Conservation (phyloP, 2,888 invertebrate genomes). For the Carpatolechia fugitivella region DNA sequence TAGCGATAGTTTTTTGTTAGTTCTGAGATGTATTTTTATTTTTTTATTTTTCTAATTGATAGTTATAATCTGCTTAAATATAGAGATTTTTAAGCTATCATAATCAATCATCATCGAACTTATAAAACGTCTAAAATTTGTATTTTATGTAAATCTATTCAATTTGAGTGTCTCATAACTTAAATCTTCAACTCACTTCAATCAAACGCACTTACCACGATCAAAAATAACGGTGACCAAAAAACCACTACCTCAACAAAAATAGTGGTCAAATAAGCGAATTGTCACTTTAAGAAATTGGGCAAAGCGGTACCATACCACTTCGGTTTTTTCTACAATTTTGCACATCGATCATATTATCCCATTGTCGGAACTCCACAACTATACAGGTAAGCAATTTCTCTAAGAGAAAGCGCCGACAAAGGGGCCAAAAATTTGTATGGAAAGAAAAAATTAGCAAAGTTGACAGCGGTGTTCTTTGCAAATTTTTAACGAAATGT, state of each 20-base stretch:
- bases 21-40: too few relatives aligned
- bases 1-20: too few relatives aligned
- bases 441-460: conserved; percentile 27
- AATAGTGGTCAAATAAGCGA: not conserved
- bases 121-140: too few relatives aligned
- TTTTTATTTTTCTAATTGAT: too few relatives aligned
- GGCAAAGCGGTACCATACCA: not conserved
- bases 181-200: not conserved
- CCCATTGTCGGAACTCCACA: conserved; percentile 31
- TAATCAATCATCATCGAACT: too few relatives aligned
- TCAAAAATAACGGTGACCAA: not conserved
- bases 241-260: not conserved
- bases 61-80: too few relatives aligned
- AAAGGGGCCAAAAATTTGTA: conserved; percentile 5
- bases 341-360: conserved; percentile 35
- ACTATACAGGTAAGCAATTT: conserved; percentile 32
- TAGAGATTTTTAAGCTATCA: too few relatives aligned
- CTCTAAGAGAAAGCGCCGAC: conserved; percentile 33
- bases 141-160: too few relatives aligned
- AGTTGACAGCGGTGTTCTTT: conserved; percentile 27
- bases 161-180: too few relatives aligned
- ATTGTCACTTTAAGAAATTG: conserved; percentile 2
- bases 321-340: conserved; percentile 19
- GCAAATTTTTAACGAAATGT: not conserved
- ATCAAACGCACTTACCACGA: not conserved